phyloP scores from a whole-genome alignment of 1,140 invertebrate species.

The Brachystomella parvula region DNA sequence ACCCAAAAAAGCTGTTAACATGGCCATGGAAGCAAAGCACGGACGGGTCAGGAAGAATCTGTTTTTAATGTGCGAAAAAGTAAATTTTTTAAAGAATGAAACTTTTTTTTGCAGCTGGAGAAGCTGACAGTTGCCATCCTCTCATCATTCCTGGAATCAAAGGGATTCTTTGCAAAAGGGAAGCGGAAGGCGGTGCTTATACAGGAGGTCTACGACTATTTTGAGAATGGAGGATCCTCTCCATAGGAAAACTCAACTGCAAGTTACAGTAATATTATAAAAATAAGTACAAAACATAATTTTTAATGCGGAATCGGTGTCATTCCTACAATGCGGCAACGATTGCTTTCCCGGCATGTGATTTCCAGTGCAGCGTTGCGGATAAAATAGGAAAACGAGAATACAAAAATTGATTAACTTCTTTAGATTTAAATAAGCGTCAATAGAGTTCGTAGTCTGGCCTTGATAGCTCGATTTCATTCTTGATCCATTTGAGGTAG shows the following conservation, averaged over 20 bases:
- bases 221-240: background rate
- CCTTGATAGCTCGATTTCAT: slow-evolving; percentile 9
- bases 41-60: background rate
- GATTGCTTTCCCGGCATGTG: no score
- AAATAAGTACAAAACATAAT: no score
- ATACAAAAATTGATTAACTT: no score
- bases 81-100: background rate
- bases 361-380: no score
- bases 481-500: slow-evolving; percentile 13
- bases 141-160: background rate
- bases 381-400: no score
- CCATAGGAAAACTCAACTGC: no score
- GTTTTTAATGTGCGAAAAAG: background rate
- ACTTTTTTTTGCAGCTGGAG: background rate
- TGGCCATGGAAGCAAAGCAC: slow-evolving; percentile 1
- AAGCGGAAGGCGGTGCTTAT: background rate
- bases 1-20: background rate
- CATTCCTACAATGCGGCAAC: no score
- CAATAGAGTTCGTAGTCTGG: background rate
- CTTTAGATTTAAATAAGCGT: no score
- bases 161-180: background rate
- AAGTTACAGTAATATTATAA: no score
- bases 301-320: no score
- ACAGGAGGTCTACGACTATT: background rate
- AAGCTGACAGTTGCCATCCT: background rate